Conservation (phyloP, 2,888 invertebrate species). For the Coelogynopora nodosa region DNA sequence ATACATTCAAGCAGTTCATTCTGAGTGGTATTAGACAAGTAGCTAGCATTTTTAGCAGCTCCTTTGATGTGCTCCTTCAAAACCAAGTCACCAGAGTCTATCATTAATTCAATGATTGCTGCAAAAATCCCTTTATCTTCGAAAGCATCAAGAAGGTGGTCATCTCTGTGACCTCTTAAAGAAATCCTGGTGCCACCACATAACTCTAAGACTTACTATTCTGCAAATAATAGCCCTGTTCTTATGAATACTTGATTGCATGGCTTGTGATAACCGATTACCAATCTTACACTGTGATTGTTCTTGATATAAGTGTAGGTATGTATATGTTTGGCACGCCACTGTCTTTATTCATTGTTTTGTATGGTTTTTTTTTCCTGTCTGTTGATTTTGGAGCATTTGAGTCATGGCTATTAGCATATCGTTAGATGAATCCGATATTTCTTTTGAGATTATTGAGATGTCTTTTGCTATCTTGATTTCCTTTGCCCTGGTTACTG, state of each 20-base stretch:
- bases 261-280: not conserved
- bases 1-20: not conserved
- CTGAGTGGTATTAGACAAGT: not conserved
- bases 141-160: not conserved
- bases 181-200: not conserved
- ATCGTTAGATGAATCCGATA: too few species aligned
- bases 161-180: not conserved
- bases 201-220: not conserved
- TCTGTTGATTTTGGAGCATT: too few species aligned
- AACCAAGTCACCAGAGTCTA: not conserved
- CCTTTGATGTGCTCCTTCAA: not conserved
- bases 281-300: too few species aligned
- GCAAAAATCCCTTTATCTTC: slow-evolving; percentile 7
- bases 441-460: too few species aligned
- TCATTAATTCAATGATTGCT: not conserved
- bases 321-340: too few species aligned
- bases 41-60: not conserved
- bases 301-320: too few species aligned
- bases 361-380: too few species aligned
- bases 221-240: not conserved
- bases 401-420: too few species aligned
- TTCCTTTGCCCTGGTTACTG: too few species aligned
- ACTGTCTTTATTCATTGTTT: too few species aligned
- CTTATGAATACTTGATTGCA: not conserved
- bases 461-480: too few species aligned